Conservation (phyloP, 2,888 invertebrate species). For the Ernsta delagoae region DNA sequence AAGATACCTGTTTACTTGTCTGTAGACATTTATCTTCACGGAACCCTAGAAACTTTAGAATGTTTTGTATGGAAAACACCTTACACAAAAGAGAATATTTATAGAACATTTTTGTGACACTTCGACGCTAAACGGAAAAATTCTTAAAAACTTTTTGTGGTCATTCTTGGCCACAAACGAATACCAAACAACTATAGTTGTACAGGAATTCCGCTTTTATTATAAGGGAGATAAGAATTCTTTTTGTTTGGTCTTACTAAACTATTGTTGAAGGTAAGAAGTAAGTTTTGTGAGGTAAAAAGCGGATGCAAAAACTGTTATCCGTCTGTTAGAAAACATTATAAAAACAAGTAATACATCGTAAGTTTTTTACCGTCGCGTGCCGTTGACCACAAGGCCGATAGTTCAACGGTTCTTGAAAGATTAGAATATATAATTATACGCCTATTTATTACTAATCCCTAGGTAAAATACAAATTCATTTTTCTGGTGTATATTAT, state of each 20-base stretch:
- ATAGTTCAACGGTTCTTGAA: conserved; percentile 16
- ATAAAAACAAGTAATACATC: conserved; percentile 37
- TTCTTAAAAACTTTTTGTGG: conserved; percentile 26
- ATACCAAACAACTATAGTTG: not conserved
- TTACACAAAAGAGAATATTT: conserved; percentile 31
- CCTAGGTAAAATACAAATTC: no score
- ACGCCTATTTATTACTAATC: not conserved
- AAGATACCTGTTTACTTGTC: no score
- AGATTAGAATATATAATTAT: conserved; percentile 5
- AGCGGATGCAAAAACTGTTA: conserved; percentile 34
- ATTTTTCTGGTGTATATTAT: no score
- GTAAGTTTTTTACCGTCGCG: conserved; percentile 29
- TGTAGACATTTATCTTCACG: no score
- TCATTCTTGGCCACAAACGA: conserved; percentile 8
- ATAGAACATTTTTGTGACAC: conserved; percentile 30
- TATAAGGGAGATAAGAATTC: not conserved
- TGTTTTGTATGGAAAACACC: conserved; percentile 17
- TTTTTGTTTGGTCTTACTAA: not conserved
- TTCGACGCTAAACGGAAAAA: conserved; percentile 32
- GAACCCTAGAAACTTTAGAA: conserved; percentile 6
- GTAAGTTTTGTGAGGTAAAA: conserved; percentile 37
- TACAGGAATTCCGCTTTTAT: conserved; percentile 1
- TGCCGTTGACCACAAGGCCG: conserved; percentile 25
- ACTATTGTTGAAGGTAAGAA: conserved; percentile 12
- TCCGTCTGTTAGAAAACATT: conserved; percentile 40